These are phyloP conservation scores for Myrmophylax atrothorax DNA, from an alignment of 2,113 vertebrate genomes.

Conservation along the genomic window DNA sequence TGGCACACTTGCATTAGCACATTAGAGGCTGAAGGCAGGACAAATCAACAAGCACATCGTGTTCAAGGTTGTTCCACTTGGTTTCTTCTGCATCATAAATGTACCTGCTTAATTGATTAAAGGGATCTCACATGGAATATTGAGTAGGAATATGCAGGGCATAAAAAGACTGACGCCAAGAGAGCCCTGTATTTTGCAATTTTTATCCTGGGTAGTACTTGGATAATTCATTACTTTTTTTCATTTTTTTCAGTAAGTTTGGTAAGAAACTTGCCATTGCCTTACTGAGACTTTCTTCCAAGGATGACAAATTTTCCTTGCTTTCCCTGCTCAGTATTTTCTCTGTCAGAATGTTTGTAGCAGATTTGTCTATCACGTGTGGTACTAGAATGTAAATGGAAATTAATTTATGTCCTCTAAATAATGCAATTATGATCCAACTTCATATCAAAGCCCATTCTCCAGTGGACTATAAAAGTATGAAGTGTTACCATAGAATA, in stretches of 20 bases:
- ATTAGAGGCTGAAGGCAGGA: background rate
- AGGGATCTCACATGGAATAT: background rate
- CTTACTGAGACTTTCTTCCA: background rate
- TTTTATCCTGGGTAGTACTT: background rate
- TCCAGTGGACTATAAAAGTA: background rate
- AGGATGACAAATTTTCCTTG: background rate
- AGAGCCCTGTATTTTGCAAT: background rate
- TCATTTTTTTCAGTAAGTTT: background rate
- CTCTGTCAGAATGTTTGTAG: background rate
- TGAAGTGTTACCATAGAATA: background rate
- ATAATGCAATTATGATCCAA: background rate
- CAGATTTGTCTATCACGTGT: background rate
- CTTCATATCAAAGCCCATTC: background rate
- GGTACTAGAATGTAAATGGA: background rate
- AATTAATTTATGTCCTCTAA: background rate
- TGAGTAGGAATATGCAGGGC: background rate
- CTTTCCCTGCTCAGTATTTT: background rate
- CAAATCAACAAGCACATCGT: background rate
- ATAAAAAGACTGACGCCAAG: background rate
- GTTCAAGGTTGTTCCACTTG: background rate
- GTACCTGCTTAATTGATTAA: background rate
- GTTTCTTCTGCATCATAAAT: background rate
- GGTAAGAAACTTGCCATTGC: background rate
- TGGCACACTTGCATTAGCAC: conserved; percentile 48
- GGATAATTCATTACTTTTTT: background rate